A percentile compares a stretch with the other conserved stretches of the same genome.
phyloP scores from a whole-genome alignment of 2,797 vertebrate species.

The Prunella strophiata region DNA sequence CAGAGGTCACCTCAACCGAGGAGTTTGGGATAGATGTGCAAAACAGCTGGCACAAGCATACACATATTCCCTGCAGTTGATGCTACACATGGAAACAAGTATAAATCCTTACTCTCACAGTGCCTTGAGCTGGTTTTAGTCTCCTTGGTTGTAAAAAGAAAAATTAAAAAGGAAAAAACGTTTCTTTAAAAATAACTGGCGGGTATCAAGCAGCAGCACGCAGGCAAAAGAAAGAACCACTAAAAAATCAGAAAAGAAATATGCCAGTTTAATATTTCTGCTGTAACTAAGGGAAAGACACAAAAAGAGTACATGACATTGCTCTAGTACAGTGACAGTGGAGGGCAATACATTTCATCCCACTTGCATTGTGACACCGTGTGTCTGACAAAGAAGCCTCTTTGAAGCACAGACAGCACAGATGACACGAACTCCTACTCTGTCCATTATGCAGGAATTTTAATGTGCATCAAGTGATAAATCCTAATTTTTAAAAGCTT shows the following conservation, averaged over 20 bases:
- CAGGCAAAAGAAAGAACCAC: not conserved
- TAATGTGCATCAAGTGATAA: not conserved
- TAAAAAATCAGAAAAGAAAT: not conserved
- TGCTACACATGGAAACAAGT: not conserved
- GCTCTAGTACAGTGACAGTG: not conserved
- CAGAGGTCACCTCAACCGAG: conserved; percentile 72
- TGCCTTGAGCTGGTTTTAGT: not conserved
- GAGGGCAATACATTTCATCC: not conserved
- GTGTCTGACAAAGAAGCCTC: not conserved
- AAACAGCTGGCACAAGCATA: conserved; percentile 37
- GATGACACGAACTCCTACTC: not conserved
- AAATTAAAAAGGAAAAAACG: fast-evolving
- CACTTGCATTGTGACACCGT: not conserved
- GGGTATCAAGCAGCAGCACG: not conserved
- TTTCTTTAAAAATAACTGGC: not conserved
- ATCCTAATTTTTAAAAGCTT: not conserved
- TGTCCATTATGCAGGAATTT: not conserved
- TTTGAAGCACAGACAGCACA: not conserved
- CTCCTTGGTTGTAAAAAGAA: not conserved
- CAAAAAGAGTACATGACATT: not conserved
- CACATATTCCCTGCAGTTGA: not conserved
- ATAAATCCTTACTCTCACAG: not conserved
- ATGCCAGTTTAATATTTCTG: not conserved
- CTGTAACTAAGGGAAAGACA: not conserved
- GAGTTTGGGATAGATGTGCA: conserved; percentile 36